Conservation (phyloP, 1,140 invertebrate species). For the Cryptotermes secundus region DNA sequence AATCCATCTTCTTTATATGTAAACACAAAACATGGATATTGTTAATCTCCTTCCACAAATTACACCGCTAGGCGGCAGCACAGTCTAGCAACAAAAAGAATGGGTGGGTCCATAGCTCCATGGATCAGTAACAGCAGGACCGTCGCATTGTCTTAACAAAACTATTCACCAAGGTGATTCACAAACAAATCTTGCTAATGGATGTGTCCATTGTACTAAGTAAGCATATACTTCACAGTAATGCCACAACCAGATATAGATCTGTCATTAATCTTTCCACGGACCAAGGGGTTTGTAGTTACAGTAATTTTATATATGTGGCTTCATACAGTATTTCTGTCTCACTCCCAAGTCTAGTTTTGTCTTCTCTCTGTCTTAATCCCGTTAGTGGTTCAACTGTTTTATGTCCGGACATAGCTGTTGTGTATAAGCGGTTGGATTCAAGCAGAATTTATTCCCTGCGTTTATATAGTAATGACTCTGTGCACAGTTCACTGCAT, state of each 20-base stretch:
- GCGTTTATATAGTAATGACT: background rate
- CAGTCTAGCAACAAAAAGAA: background rate
- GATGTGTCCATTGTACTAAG: background rate
- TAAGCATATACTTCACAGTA: background rate
- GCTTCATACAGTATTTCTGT: background rate
- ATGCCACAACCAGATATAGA: background rate
- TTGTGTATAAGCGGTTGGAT: background rate
- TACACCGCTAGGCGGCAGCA: background rate
- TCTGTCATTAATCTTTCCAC: background rate
- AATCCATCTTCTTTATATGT: background rate
- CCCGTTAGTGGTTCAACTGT: background rate
- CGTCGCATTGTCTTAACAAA: background rate
- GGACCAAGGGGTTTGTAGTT: background rate
- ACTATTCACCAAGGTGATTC: background rate
- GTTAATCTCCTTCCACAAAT: background rate
- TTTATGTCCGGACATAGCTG: background rate
- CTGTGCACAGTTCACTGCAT: background rate
- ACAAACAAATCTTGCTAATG: conserved; percentile 6
- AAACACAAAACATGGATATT: background rate
- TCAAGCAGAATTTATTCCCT: background rate
- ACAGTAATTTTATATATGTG: background rate
- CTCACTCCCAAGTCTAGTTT: background rate
- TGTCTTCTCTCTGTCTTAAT: background rate
- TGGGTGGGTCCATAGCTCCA: background rate
- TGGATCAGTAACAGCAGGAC: background rate